Percentiles rank a stretch among this genome's conserved stretches.
Evolutionary conservation across 2,888 invertebrate species (phyloP).

Genomic region (Tanytarsus gracilentus): DNA sequence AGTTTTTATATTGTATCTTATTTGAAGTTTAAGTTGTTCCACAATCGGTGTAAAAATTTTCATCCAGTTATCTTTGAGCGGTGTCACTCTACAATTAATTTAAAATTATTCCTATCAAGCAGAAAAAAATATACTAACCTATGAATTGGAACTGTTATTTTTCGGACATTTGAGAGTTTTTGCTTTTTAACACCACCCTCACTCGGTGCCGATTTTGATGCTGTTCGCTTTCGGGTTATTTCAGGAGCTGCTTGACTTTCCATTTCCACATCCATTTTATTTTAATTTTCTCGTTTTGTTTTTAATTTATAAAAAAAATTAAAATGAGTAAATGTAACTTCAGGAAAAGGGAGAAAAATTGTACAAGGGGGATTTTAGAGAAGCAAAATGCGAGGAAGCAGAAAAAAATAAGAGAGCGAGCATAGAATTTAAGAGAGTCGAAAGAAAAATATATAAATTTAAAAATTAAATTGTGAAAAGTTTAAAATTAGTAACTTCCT

Average conservation of each 20-base stretch:
- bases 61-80: conserved; percentile 93
- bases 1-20: conserved; percentile 86
- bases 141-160: conserved; percentile 85
- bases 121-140: too few relatives aligned
- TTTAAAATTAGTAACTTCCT: too few relatives aligned
- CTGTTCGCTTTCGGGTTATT: not conserved
- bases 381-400: too few relatives aligned
- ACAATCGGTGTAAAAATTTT: conserved; percentile 95
- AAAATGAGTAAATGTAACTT: not conserved
- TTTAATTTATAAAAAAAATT: not conserved
- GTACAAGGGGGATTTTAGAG: too few relatives aligned
- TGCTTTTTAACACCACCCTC: not conserved
- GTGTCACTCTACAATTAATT: conserved; percentile 60
- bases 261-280: conserved; percentile 25
- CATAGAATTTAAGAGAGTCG: too few relatives aligned
- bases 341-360: too few relatives aligned
- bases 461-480: too few relatives aligned
- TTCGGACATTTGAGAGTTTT: conserved; percentile 39
- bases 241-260: not conserved
- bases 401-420: too few relatives aligned
- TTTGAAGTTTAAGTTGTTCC: conserved; percentile 87
- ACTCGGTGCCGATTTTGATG: not conserved
- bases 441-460: too few relatives aligned
- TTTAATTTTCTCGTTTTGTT: not conserved
- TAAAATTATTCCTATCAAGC: conserved; percentile 29